Evolutionary conservation across 1,140 invertebrate species (phyloP).

Genomic region (Melipona quadrifasciata): DNA sequence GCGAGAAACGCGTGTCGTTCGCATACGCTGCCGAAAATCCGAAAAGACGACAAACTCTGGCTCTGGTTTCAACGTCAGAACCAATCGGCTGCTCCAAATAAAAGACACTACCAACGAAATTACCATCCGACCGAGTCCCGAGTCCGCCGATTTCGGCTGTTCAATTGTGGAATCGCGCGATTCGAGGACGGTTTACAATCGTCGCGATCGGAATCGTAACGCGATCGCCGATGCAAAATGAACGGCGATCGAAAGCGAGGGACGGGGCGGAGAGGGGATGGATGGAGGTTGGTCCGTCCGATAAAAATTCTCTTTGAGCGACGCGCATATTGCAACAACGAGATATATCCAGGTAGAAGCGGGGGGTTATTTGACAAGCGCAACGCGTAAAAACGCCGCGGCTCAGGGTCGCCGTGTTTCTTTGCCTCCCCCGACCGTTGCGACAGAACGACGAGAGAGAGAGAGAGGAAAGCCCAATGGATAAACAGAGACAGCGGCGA

Average conservation of each 20-base stretch:
- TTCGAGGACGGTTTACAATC: neutral
- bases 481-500: neutral
- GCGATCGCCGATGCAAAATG: neutral
- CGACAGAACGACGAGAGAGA: neutral
- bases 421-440: constrained; percentile 8
- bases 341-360: no score
- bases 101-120: neutral
- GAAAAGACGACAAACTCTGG: no score
- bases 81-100: no score
- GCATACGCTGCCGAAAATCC: no score
- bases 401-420: constrained; percentile 20
- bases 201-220: neutral
- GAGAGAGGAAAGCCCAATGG: neutral
- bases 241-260: neutral
- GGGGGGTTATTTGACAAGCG: constrained; percentile 34
- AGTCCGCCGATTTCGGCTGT: neutral
- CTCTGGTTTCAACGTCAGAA: no score
- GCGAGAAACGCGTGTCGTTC: no score
- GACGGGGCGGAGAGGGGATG: no score
- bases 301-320: constrained; percentile 49
- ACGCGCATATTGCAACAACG: constrained; percentile 34
- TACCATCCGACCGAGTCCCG: neutral
- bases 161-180: no score
- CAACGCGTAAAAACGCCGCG: constrained; percentile 27
- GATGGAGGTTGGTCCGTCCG: neutral